phyloP scores from a whole-genome alignment of 2,888 invertebrate genomes.

The Macroteleia sp. region DNA sequence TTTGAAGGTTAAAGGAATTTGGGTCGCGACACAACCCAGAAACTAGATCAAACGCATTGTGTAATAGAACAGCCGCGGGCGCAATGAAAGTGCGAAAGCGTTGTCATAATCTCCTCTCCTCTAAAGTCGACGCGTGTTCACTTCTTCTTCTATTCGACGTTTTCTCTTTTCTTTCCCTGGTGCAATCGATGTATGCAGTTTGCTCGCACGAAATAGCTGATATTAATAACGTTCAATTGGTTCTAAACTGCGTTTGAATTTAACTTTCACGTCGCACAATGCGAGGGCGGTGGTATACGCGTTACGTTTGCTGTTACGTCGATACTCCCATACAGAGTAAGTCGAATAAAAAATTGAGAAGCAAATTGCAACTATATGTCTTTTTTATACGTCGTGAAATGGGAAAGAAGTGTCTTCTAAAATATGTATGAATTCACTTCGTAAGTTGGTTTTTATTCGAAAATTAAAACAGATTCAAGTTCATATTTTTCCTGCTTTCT shows the following conservation, averaged over 20 bases:
- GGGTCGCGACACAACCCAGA: conserved; percentile 36
- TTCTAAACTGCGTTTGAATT: conserved; percentile 33
- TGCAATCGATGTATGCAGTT: conserved; percentile 6
- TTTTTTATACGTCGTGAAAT: too few relatives aligned
- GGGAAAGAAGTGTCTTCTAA: too few relatives aligned
- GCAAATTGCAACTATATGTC: conserved; percentile 6
- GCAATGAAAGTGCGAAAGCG: conserved; percentile 23
- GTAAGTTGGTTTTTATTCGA: too few relatives aligned
- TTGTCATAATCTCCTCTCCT: conserved; percentile 20
- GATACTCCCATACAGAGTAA: conserved; percentile 29
- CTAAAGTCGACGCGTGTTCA: too few relatives aligned
- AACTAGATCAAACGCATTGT: conserved; percentile 49
- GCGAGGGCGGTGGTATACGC: conserved; percentile 48
- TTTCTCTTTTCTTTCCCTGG: conserved; percentile 3
- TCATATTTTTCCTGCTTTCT: too few relatives aligned
- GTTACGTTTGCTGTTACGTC: conserved; percentile 34
- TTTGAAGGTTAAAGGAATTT: conserved; percentile 48
- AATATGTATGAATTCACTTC: too few relatives aligned
- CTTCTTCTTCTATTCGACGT: conserved; percentile 11
- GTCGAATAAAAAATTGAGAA: conserved; percentile 5
- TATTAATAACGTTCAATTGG: conserved; percentile 54
- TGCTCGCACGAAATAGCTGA: conserved; percentile 37
- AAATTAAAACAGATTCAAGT: too few relatives aligned
- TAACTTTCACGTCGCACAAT: conserved; percentile 53
- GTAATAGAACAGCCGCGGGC: conserved; percentile 20